These are phyloP conservation scores for Sarcophaga peregrina DNA, from an alignment of 1,140 invertebrate species.

Conservation along the genomic window DNA sequence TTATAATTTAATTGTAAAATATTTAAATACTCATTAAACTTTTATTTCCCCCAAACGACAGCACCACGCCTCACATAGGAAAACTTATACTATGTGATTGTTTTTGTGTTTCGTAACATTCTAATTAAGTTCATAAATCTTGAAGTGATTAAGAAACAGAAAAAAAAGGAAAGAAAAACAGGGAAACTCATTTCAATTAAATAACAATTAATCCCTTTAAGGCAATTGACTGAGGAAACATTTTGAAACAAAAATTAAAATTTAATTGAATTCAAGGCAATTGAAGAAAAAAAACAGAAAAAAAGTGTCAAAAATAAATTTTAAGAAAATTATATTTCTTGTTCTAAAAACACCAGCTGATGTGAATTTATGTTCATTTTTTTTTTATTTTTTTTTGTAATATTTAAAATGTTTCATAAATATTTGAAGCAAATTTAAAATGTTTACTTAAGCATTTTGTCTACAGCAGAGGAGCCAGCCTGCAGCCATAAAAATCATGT, in stretches of 20 bases:
- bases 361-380: neutral
- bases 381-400: neutral
- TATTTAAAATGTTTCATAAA: neutral
- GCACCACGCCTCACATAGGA: too few relatives aligned
- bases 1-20: neutral
- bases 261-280: neutral
- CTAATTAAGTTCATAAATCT: constrained; percentile 12
- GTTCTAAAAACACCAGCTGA: neutral
- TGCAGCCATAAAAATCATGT: neutral
- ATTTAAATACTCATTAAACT: constrained; percentile 10
- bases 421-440: too few relatives aligned
- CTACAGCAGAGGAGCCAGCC: neutral
- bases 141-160: neutral
- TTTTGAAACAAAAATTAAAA: neutral
- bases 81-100: too few relatives aligned
- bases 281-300: neutral
- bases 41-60: neutral
- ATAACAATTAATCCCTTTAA: constrained; percentile 15
- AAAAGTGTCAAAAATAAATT: neutral
- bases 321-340: neutral
- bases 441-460: neutral
- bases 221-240: neutral
- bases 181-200: neutral
- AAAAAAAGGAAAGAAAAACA: too few relatives aligned
- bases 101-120: neutral